These are phyloP conservation scores for Eriosoma lanigerum DNA, from an alignment of 1,140 invertebrate species.

Conservation along the genomic window DNA sequence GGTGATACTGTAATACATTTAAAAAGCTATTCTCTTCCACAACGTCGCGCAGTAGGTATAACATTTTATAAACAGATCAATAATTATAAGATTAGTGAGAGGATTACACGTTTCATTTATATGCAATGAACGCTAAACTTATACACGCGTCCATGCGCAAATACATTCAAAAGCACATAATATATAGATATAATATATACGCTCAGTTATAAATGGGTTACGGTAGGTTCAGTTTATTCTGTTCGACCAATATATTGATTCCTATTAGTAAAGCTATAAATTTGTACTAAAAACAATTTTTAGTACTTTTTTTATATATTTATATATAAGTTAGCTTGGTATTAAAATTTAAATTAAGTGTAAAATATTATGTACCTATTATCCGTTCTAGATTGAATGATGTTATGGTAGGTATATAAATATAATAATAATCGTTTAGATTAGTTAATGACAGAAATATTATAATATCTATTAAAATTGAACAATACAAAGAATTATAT, in stretches of 20 bases:
- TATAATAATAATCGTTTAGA: no score
- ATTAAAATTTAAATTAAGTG: background rate
- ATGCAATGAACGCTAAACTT: background rate
- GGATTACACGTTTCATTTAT: constrained; percentile 35
- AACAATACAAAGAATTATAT: background rate
- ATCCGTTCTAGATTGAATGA: background rate
- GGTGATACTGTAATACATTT: background rate
- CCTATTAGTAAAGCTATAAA: background rate
- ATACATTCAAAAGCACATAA: no score
- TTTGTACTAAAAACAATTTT: background rate
- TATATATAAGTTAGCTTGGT: background rate
- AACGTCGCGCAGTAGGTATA: background rate
- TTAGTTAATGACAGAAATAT: background rate
- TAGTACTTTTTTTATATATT: background rate
- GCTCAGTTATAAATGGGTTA: constrained; percentile 15
- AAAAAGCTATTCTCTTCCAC: constrained; percentile 6
- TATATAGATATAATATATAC: background rate
- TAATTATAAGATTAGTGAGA: constrained; percentile 33
- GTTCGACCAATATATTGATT: background rate
- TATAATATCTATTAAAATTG: background rate
- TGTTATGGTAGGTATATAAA: background rate
- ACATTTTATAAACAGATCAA: constrained; percentile 37
- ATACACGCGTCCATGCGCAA: no score
- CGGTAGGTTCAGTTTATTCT: background rate
- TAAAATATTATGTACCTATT: background rate